Base-by-base conservation (phyloP, 2,797 vertebrate genomes). In the Parambassis ranga region DNA sequence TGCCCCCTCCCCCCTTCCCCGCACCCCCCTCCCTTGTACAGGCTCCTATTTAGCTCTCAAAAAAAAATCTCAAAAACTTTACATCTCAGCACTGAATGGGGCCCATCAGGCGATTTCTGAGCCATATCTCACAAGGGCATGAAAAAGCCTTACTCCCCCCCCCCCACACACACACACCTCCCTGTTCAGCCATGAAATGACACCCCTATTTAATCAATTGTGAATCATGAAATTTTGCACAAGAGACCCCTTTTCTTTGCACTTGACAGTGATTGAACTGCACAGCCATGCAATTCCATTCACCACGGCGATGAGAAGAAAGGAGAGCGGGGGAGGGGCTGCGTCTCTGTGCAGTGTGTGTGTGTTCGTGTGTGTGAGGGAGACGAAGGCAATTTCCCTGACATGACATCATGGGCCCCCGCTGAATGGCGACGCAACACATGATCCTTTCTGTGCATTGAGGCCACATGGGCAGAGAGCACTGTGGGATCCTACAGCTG, bases 181-280 rank as follows among this genome's bases (percentile, higher is more conserved):
- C 83, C 79, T 77, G 81, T 76, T 87, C 87, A 87, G 82, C 86
- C 85, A 85, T 85, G 85, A 88, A 89, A 90, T 89, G 85, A 89
- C 86, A 89, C 85, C 87, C 75, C 86, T 88, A 87, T 88, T 90
- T 88, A 89, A 89, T 91, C 86, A 89, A 88, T 89, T 89, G 90
- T 89, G 88, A 89, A 89, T 89, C 83, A 85, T 89, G 88, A 85
- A 87, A 87, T 88, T 88, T 89, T 88, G 85, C 90, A 90, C 87
- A 87, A 89, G 88, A 89, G 84, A 85, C 84, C 79, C 80, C 84
- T 87, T 90, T 87, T 87, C 82, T 86, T 79, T 76, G 69, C 77
- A 85, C 80, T 90, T 90, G 90, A 91, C 90, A 91, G 87, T 90
- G 87, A 91, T 90, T 90, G 90, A 90, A 90, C 86, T 83, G 89